Percentiles rank a stretch among this genome's conserved stretches.
phyloP scores from a whole-genome alignment of 1,140 invertebrate genomes.

The Arion vulgaris region DNA sequence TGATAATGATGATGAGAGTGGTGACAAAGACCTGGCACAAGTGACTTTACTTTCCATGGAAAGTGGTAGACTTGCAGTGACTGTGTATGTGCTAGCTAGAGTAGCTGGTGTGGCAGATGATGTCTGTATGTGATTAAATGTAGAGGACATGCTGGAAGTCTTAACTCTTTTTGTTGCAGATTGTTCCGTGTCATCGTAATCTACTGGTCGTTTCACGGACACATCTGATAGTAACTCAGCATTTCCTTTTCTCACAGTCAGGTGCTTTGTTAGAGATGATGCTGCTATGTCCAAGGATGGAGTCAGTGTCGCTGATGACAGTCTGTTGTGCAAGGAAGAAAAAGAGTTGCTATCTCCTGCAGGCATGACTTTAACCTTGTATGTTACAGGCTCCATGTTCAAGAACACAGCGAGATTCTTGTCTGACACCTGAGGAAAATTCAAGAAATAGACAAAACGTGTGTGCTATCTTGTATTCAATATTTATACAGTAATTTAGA shows the following conservation, averaged over 20 bases:
- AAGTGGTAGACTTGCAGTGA: not conserved
- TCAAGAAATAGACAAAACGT: not conserved
- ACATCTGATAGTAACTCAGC: not conserved
- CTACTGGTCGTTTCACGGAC: not conserved
- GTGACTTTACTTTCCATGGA: not conserved
- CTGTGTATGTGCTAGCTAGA: not conserved
- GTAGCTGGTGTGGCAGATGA: not conserved
- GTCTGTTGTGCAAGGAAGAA: slow-evolving; percentile 28
- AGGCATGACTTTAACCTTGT: slow-evolving; percentile 31
- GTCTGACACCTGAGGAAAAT: slow-evolving; percentile 11
- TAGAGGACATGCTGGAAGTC: not conserved
- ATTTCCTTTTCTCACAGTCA: not conserved
- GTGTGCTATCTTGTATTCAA: too few species aligned
- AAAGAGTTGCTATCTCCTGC: slow-evolving; percentile 25
- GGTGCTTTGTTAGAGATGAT: not conserved
- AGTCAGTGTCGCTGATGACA: slow-evolving; percentile 20
- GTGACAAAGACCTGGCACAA: not conserved
- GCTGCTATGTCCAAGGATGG: not conserved
- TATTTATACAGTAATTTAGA: too few species aligned
- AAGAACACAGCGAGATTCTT: slow-evolving; percentile 19
- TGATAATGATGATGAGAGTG: slow-evolving; percentile 16
- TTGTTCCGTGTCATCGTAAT: not conserved
- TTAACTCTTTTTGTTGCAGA: not conserved
- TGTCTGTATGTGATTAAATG: not conserved
- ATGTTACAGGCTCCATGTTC: slow-evolving; percentile 13